A percentile compares a stretch with the other conserved stretches of the same genome.
These are phyloP conservation scores for Rhyacichthys aspro DNA, from an alignment of 2,797 vertebrate genomes.

Conservation along the genomic window DNA sequence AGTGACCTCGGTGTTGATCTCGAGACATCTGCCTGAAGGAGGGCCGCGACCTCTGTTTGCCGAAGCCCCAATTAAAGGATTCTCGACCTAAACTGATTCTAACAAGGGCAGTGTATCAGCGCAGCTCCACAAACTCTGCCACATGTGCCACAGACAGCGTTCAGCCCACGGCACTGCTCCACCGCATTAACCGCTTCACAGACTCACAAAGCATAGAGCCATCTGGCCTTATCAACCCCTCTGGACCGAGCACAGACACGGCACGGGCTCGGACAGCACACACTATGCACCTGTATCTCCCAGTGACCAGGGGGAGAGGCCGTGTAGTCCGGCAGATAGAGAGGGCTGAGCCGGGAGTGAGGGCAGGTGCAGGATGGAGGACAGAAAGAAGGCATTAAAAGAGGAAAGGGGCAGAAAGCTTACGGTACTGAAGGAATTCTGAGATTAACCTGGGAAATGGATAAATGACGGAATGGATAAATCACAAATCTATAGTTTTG, in stretches of 20 bases:
- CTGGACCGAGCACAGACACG: conserved; percentile 36
- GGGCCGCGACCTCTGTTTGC: conserved; percentile 8
- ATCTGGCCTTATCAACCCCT: conserved; percentile 59
- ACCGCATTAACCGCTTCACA: conserved; percentile 60
- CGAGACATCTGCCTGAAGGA: neutral
- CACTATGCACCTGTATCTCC: conserved; percentile 51
- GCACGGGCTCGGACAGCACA: conserved; percentile 35
- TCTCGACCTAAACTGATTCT: conserved; percentile 26
- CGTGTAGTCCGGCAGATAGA: conserved; percentile 4
- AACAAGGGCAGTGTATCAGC: conserved; percentile 21
- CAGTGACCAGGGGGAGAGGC: conserved; percentile 10
- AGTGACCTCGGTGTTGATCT: neutral
- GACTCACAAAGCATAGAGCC: conserved; percentile 59
- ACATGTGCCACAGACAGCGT: conserved; percentile 39
- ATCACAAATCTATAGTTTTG: no score
- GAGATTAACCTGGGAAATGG: no score
- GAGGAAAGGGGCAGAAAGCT: neutral
- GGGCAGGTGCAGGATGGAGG: no score
- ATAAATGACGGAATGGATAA: no score
- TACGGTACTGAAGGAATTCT: neutral
- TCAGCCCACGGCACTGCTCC: conserved; percentile 53
- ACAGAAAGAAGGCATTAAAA: no score
- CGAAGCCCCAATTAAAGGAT: conserved; percentile 14
- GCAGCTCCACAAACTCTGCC: conserved; percentile 7
- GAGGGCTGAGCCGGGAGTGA: conserved; percentile 4